Base-by-base conservation (phyloP, 2,113 vertebrate species). In the Mormoops blainvillei region DNA sequence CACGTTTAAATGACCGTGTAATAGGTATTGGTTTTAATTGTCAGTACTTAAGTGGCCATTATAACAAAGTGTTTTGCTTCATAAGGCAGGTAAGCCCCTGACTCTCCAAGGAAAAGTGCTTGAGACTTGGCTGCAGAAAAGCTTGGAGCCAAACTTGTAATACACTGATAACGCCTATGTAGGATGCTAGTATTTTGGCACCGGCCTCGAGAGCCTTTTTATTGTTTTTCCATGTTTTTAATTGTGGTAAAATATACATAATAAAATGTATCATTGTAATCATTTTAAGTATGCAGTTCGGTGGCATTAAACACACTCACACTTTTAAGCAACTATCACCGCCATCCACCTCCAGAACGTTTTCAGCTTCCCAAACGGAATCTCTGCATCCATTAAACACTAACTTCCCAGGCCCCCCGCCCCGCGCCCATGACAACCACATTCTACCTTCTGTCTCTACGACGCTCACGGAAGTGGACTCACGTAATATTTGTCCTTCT, bases 1-100 rank as follows among this genome's bases (percentile, higher is more conserved):
- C 91, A 77, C 13, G 13, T 97, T 97, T 96, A 97, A 98, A 97
- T 91, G 96, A 84, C 95, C 83, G 7, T 96, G 95, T 97, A 97
- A 97, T 96, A 89, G 96, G 91, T 93, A 94, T 93, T 84, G 96
- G 94, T 96, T 95, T 97, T 98, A 97, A 98, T 97, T 97, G 91
- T 94, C 86, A 36, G 94, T 41, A 76, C 91, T 94, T 97, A 97
- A 98, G 68, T 77, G 92, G 94, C 93, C 76, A 58, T 96, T 96
- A 80, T 89, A 95, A 77, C 90, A 15, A 95, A 92, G 86, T 74
- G 89, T 77, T 96, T 91, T 95, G 95, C 97, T 83, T 97, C 95
- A 43, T 67, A 95, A 97, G 91, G 78, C 94, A 95, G 92, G 87
- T 94, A 76, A 91, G 61, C 81, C 89, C 94, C 94, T 95, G 36